Base-by-base conservation (phyloP, 2,888 invertebrate species). In the Drosophila seclusa region DNA sequence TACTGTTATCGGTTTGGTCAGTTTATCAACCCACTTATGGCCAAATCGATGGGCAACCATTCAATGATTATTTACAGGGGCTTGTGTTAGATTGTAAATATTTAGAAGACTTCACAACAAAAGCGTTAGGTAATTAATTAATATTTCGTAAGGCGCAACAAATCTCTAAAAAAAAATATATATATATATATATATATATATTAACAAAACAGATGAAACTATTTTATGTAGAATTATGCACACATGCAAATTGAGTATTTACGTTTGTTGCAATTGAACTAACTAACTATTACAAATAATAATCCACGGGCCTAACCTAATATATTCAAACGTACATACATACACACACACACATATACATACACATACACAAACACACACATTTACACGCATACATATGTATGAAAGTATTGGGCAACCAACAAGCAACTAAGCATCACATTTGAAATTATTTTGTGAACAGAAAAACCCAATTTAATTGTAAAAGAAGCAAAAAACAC, bases 31-130 rank as follows among this genome's bases (percentile, higher is more conserved):
- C 31, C 48, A 66, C 38, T 52, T 29, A 52, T 45, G 73, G 65
- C 66, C 71, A 67, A 71, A 72, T 60, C 50, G 57, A 63, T 57
- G 59, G 65, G 63, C 62, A 78, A 68, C 66, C 65, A 73, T 74
- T 68, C 42, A 86, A 87, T 67, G 85, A 84, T 89, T 89, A 90
- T 82, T 89, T 87, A 87, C 87, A 87, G 87, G 90, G 87, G 89
- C 86, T 87, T 87, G 83, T 87, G 90, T 89, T 87, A 90, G 82
- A 68, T 78, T 89, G 89, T 87, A 87, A 60, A 90, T 90, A 87
- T 59, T 58, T 64, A 68, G 52, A 67, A 69, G 55, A 67, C 87
- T 72, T 81, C 65, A 63, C 42, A 71, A 68, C 42, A 60, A 80
- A 70, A 75, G 60, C 61, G 60, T 65, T 89, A 86, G 83, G 72